Evolutionary conservation across 2,888 invertebrate genomes (phyloP), one percentile per base, ranked within the genome.

Genomic region (Drosophila macrospina): DNA sequence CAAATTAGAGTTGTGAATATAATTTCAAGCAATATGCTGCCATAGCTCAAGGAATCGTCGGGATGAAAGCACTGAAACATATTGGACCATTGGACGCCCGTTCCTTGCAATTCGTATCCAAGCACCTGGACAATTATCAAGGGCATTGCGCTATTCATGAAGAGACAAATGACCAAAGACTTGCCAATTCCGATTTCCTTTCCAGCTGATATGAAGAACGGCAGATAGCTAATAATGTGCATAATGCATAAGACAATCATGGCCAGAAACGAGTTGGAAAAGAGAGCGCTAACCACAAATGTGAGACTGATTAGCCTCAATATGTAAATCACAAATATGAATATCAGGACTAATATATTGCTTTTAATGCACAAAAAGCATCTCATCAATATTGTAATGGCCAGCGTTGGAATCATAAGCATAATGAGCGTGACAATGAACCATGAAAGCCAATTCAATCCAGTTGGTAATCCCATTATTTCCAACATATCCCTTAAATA

Each of bases 221-320:
- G 97, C 7, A 95, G 91, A 87, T 94, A 95, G 0, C 94, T 93
- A 2, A 96, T 52, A 82, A 96, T 95, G 94, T 96, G 97, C 30
- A 95, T 88, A 1, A 96, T 92, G 0, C 95, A 95, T 11, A 94
- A 94, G 26, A 95, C 94, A 15, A 96, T 93, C 1, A 96, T 94
- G 8, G 96, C 96, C 5, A 95, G 94, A 82, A 95, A 95, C 0
- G 95, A 96, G 94, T 94, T 95, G 0, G 95, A 94, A 89, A 97
- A 97, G 74, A 96, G 94, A 2, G 95, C 94, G 78, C 96, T 95
- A 32, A 97, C 90, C 92, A 95, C 94, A 89, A 97, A 97, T 86
- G 95, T 95, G 90, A 96, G 95, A 41, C 94, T 94, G 74, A 96
- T 95, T 26, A 94, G 93, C 47, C 95, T 93, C 60, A 95, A 93